phyloP scores from a whole-genome alignment of 2,797 vertebrate genomes.

The Pteronotus mesoamericanus region DNA sequence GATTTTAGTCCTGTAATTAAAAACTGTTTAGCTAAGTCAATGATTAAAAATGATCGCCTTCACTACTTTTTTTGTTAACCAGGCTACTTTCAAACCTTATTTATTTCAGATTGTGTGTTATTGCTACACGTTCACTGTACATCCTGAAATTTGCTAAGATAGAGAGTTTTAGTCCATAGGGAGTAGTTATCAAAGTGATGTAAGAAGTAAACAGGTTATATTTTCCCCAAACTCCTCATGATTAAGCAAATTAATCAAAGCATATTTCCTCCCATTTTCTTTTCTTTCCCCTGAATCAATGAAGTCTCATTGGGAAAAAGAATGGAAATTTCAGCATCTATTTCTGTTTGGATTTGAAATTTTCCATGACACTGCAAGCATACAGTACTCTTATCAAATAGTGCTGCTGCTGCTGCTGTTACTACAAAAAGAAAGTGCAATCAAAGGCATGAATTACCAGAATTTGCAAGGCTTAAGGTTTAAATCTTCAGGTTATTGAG shows the following conservation, averaged over 20 bases:
- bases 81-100: neutral
- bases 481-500: neutral
- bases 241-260: conserved; percentile 11
- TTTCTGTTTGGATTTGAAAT: conserved; percentile 8
- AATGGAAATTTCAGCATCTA: neutral
- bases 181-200: neutral
- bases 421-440: neutral
- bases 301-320: neutral
- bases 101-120: neutral
- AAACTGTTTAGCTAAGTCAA: neutral
- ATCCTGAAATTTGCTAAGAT: neutral
- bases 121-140: neutral
- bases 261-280: neutral
- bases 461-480: neutral
- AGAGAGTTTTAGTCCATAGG: neutral
- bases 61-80: neutral
- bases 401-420: no score
- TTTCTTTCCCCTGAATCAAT: neutral
- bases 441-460: neutral
- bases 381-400: neutral
- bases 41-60: neutral
- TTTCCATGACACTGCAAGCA: neutral
- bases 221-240: neutral
- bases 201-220: neutral
- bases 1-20: neutral